Base-by-base conservation (phyloP, 2,113 vertebrate species). In the Xenus cinereus region DNA sequence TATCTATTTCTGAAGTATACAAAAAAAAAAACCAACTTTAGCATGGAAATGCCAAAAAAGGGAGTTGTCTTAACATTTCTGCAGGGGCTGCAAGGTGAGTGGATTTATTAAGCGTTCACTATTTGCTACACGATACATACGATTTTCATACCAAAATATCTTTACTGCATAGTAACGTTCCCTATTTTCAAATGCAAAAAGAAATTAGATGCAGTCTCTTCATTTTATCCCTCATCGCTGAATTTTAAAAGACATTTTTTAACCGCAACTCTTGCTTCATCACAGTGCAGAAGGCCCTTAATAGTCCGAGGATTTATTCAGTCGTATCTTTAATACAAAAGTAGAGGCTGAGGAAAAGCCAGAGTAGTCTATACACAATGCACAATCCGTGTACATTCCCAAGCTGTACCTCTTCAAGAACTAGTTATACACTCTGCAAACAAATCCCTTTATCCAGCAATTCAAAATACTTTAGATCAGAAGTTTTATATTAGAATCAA, bases 261-360 rank as follows among this genome's bases (percentile, higher is more conserved):
- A 95, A 96, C 93, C 74, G 84, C 87, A 95, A 95, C 90, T 97
- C 96, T 46, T 95, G 89, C 93, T 96, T 95, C 89, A 96, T 97
- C 97, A 98, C 96, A 97, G 96, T 97, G 97, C 95, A 96, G 97
- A 96, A 96, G 97, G 96, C 96, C 93, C 93, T 95, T 97, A 96
- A 59, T 82, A 96, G 78, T 96, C 95, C 85, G 95, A 97, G 86
- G 95, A 95, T 96, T 97, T 96, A 96, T 89, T 97, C 94, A 97
- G 94, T 92, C 87, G 48, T 97, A 81, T 87, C 73, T 97, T 90
- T 94, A 96, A 95, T 97, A 97, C 71, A 97, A 97, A 97, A 97
- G 89, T 92, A 95, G 97, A 97, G 95, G 96, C 84, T 89, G 87
- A 95, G 87, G 94, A 97, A 94, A 96, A 95, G 93, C 95, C 94